Conservation (phyloP, 2,888 invertebrate genomes). For the Ceratothoa steindachneri region DNA sequence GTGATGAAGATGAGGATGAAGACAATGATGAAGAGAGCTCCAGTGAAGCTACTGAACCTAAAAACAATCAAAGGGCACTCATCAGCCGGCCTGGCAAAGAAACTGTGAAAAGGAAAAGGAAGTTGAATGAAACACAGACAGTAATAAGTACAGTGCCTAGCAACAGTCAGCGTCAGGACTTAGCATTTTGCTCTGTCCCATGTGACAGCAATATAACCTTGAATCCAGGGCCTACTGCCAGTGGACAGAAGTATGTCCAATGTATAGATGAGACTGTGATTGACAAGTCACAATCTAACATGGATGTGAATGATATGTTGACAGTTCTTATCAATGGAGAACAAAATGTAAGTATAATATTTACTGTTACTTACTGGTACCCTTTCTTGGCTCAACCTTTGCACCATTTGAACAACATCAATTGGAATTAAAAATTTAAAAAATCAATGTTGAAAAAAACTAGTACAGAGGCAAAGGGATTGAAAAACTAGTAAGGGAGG, state of each 20-base stretch:
- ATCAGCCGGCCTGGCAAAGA: background rate
- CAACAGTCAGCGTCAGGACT: background rate
- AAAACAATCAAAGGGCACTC: background rate
- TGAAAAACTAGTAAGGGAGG: no score
- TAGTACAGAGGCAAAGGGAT: no score
- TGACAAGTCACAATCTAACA: slow-evolving; percentile 16
- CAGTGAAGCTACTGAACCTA: background rate
- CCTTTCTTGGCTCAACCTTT: background rate
- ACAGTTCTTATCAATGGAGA: slow-evolving; percentile 31
- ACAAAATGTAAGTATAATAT: slow-evolving; percentile 10
- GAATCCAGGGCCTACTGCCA: background rate
- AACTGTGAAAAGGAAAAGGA: background rate
- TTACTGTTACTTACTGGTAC: background rate
- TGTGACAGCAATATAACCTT: background rate
- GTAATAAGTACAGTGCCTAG: background rate
- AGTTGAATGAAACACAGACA: background rate
- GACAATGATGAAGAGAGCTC: slow-evolving; percentile 15
- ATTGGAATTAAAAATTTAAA: no score
- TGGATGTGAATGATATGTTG: slow-evolving; percentile 28
- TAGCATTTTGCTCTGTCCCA: background rate
- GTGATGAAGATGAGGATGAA: slow-evolving; percentile 18
- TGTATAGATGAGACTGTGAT: background rate
- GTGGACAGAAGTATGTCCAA: background rate
- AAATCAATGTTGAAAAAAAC: no score
- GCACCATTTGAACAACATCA: no score